Conservation (phyloP, 2,888 invertebrate genomes). For the Pyrrhia umbra region DNA sequence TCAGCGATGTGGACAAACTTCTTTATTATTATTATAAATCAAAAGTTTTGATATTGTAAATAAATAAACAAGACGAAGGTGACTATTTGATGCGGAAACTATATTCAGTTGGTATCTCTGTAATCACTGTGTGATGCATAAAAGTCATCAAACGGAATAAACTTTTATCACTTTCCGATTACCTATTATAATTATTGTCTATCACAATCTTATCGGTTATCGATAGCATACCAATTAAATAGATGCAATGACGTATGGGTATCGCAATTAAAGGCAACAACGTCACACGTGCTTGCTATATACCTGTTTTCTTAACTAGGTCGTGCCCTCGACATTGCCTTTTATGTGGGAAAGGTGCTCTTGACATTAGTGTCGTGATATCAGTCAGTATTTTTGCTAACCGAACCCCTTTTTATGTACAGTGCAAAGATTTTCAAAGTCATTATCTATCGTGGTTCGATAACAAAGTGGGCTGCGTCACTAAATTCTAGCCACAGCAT, state of each 20-base stretch:
- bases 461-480: slow-evolving; percentile 22
- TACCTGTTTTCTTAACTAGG: slow-evolving; percentile 23
- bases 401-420: slow-evolving; percentile 31
- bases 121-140: not conserved
- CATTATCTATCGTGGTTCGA: slow-evolving; percentile 27
- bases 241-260: not conserved
- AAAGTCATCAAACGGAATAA: not conserved
- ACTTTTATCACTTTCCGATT: not conserved
- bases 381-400: slow-evolving; percentile 39
- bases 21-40: too few species aligned
- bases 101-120: not conserved
- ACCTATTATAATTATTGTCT: not conserved
- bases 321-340: slow-evolving; percentile 33
- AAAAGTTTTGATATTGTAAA: too few species aligned
- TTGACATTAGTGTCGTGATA: slow-evolving; percentile 45
- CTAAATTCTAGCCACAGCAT: not conserved
- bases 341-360: slow-evolving; percentile 38
- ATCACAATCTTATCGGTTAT: not conserved
- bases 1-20: too few species aligned
- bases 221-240: not conserved
- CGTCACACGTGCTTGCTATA: slow-evolving; percentile 2
- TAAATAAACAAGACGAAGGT: too few species aligned
- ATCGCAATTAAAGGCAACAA: slow-evolving; percentile 16
- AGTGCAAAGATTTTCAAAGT: slow-evolving; percentile 19
- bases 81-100: not conserved